These are phyloP conservation scores for Brotogeris chrysoptera DNA, from an alignment of 2,797 vertebrate species.

Conservation along the genomic window DNA sequence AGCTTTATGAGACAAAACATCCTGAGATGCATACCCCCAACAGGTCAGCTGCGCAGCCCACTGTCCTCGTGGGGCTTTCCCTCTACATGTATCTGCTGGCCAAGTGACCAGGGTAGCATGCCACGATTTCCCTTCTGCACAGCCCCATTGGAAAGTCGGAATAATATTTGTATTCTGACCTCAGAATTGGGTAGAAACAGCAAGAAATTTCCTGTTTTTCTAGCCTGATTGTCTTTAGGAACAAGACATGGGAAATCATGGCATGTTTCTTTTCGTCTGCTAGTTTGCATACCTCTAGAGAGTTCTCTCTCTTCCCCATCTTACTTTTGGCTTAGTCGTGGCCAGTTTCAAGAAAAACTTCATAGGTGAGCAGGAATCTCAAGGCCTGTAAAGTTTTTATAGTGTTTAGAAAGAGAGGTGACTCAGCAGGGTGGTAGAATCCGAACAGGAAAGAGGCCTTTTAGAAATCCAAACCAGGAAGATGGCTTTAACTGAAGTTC, in stretches of 20 bases:
- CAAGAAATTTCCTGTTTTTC: background rate
- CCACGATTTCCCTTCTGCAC: background rate
- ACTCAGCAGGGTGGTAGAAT: background rate
- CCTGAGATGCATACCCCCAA: background rate
- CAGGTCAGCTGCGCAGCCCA: background rate
- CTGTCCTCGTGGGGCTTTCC: background rate
- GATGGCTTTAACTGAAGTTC: background rate
- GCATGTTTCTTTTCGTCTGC: background rate
- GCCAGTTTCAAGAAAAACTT: background rate
- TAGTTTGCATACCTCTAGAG: background rate
- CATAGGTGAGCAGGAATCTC: background rate
- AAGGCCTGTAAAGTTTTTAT: background rate
- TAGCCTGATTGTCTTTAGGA: background rate
- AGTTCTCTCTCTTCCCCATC: background rate
- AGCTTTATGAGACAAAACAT: background rate
- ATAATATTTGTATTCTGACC: background rate
- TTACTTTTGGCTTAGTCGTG: background rate
- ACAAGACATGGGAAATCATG: background rate
- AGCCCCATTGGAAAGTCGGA: background rate
- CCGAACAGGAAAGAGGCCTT: background rate
- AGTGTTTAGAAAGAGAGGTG: background rate
- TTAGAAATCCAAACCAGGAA: background rate
- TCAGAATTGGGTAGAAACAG: background rate
- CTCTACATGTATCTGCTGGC: background rate
- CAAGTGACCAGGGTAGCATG: background rate